Base-by-base conservation (phyloP, 2,113 vertebrate species). In the Hippocampus barbouri region DNA sequence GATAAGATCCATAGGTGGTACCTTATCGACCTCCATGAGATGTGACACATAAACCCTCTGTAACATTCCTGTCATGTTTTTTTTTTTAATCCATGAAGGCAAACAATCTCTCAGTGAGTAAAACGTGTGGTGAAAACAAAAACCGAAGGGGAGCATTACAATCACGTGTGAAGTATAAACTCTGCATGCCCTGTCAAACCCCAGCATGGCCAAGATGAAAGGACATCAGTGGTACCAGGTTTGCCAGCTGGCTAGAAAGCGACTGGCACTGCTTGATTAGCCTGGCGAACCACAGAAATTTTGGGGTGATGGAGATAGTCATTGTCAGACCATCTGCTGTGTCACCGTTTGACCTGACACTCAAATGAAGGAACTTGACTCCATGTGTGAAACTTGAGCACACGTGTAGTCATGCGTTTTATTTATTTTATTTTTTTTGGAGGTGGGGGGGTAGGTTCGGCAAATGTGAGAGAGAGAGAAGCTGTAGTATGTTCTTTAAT, bases 321-420 rank as follows among this genome's bases (percentile, higher is more conserved):
- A 86, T 88, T 85, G 83, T 86, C 74, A 30, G 69, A 72, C 86
- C 88, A 90, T 89, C 88, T 89, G 86, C 82, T 83, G 79, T 85
- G 78, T 87, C 84, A 84, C 76, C 57, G 68, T 6, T 41, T 79
- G 79, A 82, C 79, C 85, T 83, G 76, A 75, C 68, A 21, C 45
- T 72, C 41, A 38, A 78, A 63, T 30, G 25, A 72, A 69, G 79
- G 68, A 80, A 84, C 75, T 76, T 73, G 75, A 82, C 79, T 69
- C 72, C 7, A 15, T 66, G 51, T 64, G 45, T 67, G 38, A 60
- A n/a, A 54, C 60, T 53, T 61, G 56, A 23, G 62, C 51, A n/a
- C 45, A 63, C 57, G 38, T 2, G 4, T 41, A 23, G 40, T 54
- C 76, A 73, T 81, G 76, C 56, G 81, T 83, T 76, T 69, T 80